Evolutionary conservation across 1,140 invertebrate species (phyloP), one percentile per base, ranked within the genome.

Genomic region (Thaumatotibia leucotreta): DNA sequence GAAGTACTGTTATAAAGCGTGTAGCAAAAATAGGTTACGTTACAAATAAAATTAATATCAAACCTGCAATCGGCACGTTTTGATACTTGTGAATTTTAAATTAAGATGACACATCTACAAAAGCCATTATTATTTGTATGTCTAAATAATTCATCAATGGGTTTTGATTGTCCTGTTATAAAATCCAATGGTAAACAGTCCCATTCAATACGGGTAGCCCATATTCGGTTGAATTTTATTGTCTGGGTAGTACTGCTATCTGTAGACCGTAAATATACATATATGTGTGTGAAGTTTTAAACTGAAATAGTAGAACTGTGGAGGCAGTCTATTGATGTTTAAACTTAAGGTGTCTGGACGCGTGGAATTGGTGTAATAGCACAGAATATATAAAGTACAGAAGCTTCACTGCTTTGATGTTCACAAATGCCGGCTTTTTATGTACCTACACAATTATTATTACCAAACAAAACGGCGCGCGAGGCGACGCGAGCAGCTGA

Each of bases 211-310:
- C 52, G 24, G 52, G 24, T 9, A 58, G 23, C 14, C 27, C 52
- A 31, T 58, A 58, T 58, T 27, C 23, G 23, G 52, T n/a, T 58
- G 29, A 58, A 58, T 58, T 58, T n/a, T 58, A 14, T 27, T 58
- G 52, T 27, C 6, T 58, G 61, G 29, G 17, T 35, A 17, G 29
- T n/a, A 32, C 31, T 14, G 29, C 61, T 31, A 62, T 32, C 31
- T 35, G 17, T 29, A 35, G 61, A 29, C 50, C 24, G n/a, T n/a
- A n/a, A 54, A 63, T 35, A 32, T 63, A 10, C 61, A 45, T 20
- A 17, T 45, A 20, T 45, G n/a, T 45, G 17, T 45, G 17, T 45
- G 14, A 45, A 45, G 39, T 45, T n/a, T 45, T 14, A 17, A 20
- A 20, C 20, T 45, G 39, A 45, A 45, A 20, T 20, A 45, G 14